Conservation (phyloP, 2,113 vertebrate genomes). For the Vombatus ursinus region DNA sequence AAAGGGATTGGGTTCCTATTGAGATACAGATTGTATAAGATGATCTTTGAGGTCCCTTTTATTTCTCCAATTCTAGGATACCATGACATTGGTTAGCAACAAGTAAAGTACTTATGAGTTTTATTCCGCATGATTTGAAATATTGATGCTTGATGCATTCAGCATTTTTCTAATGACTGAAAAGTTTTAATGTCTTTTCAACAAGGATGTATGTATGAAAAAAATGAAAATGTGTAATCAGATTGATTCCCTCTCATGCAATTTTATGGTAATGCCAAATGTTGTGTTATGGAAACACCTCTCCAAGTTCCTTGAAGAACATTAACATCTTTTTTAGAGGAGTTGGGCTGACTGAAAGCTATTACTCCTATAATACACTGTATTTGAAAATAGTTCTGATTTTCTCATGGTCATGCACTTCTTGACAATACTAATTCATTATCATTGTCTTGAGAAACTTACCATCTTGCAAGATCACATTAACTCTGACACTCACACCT, state of each 20-base stretch:
- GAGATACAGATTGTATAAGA: not conserved
- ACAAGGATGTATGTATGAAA: not conserved
- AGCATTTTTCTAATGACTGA: not conserved
- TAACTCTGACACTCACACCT: not conserved
- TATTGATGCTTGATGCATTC: not conserved
- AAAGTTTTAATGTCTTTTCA: not conserved
- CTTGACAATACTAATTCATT: not conserved
- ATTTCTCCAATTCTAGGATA: not conserved
- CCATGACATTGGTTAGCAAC: not conserved
- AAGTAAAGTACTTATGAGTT: not conserved
- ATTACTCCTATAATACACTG: not conserved
- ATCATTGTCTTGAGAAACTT: not conserved
- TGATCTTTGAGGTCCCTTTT: not conserved
- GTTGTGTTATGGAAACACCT: not conserved
- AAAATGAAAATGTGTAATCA: not conserved
- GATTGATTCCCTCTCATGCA: not conserved
- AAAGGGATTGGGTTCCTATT: not conserved
- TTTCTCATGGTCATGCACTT: not conserved
- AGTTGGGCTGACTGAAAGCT: not conserved
- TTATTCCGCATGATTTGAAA: not conserved
- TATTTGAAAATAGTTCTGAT: not conserved
- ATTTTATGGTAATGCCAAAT: not conserved
- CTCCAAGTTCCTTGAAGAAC: not conserved
- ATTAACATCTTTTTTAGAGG: not conserved
- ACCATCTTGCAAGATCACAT: not conserved